Evolutionary conservation across 2,888 invertebrate genomes (phyloP), one percentile per base, ranked within the genome.

Genomic region (Sinodicranocentrus sp.): DNA sequence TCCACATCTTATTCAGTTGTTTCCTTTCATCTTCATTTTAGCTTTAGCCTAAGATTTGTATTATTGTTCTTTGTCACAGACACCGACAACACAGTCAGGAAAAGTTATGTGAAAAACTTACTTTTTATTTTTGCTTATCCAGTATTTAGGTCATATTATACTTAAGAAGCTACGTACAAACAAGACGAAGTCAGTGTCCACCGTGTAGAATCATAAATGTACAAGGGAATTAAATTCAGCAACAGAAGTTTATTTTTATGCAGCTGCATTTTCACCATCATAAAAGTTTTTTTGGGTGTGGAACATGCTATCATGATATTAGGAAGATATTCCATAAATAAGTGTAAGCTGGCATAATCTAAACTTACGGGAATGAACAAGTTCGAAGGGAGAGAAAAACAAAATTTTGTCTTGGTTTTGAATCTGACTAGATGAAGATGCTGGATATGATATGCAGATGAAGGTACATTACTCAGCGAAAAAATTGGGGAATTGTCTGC

Each of bases 401-500:
- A 48, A 48, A 57, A 21, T 57, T 21, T 57, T 57, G 19, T 57
- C 57, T 10, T 15, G n/a, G 48, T 17, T 10, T 48, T 3, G 15
- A 17, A 17, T 57, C 57, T 57, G 2, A 5, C 2, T 2, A 57
- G 65, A 43, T 21, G 25, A 72, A 65, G 67, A 72, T 65, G n/a
- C n/a, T 75, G 2, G 8, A 19, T 59, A 39, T 33, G 73, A 73
- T 75, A 82, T 82, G 73, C 68, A 82, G 61, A 82, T 82, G 73
- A 73, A 52, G 54, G 61, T 75, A 48, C 13, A 75, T 82, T 82
- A 82, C 67, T 73, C 73, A 75, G 82, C 82, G 75, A 61, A 82
- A 75, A 48, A n/a, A 3, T 6, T 19, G 15, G 19, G 17, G 23
- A 68, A 13, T 26, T 48, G 48, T 68, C 68, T 25, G 26, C 63